These are phyloP conservation scores for Umimayanthus chanpuru DNA, from an alignment of 92 coral and sea anemone species.

Conservation along the genomic window DNA sequence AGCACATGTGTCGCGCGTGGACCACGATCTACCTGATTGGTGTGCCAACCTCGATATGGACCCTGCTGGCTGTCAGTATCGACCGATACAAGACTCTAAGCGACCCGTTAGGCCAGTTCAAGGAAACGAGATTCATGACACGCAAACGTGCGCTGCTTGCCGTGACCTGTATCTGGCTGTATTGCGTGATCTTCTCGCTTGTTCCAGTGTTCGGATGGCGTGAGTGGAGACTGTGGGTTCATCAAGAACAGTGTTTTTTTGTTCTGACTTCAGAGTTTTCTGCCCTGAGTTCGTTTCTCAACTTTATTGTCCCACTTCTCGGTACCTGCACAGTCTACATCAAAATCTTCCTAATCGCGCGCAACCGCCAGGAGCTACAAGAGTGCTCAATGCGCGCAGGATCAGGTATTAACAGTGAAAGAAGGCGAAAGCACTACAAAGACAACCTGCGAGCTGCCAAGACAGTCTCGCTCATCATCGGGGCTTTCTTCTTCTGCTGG, in stretches of 20 bases:
- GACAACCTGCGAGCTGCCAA: slow-evolving; percentile 73
- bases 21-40: slow-evolving; percentile 55
- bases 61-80: slow-evolving; percentile 76
- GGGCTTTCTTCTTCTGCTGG: slow-evolving; percentile 81
- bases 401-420: slow-evolving; percentile 39
- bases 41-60: slow-evolving; percentile 72
- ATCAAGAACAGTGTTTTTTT: slow-evolving; percentile 51
- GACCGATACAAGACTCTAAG: slow-evolving; percentile 83
- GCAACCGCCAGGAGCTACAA: slow-evolving; percentile 55
- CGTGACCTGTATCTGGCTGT: slow-evolving; percentile 59
- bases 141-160: slow-evolving; percentile 54
- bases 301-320: slow-evolving; percentile 57
- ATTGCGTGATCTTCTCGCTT: slow-evolving; percentile 62
- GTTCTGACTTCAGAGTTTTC: slow-evolving; percentile 50
- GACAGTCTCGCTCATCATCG: slow-evolving; percentile 68
- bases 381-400: slow-evolving; percentile 41
- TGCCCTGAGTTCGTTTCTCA: slow-evolving; percentile 50
- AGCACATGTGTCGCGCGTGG: slow-evolving; percentile 64
- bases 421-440: slow-evolving; percentile 54
- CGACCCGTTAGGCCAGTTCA: slow-evolving; percentile 68
- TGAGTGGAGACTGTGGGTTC: slow-evolving; percentile 23
- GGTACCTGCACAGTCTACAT: slow-evolving; percentile 60
- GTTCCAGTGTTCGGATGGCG: slow-evolving; percentile 63
- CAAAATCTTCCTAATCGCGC: slow-evolving; percentile 66
- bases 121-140: slow-evolving; percentile 71